phyloP scores from a whole-genome alignment of 2,888 invertebrate genomes.

The Drosophila ustulata region DNA sequence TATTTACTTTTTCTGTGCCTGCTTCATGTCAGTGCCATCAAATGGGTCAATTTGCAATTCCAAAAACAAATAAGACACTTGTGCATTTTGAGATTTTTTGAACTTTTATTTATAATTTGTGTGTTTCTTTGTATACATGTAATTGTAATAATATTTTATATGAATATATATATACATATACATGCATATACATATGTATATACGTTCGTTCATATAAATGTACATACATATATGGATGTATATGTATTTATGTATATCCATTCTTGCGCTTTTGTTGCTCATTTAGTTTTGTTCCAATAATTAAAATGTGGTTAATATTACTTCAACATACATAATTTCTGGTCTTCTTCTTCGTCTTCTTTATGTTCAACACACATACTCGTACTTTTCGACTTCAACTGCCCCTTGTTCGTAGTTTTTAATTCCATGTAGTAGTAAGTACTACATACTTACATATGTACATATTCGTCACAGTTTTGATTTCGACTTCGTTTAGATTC shows the following conservation, averaged over 20 bases:
- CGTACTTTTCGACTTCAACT: constrained; percentile 18
- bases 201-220: constrained; percentile 28
- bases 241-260: constrained; percentile 53
- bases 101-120: constrained; percentile 74
- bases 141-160: constrained; percentile 62
- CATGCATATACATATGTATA: constrained; percentile 23
- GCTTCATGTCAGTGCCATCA: too few relatives aligned
- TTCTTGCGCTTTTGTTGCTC: constrained; percentile 35
- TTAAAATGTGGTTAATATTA: constrained; percentile 55
- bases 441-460: constrained; percentile 25
- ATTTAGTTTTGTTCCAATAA: constrained; percentile 35
- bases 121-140: constrained; percentile 75
- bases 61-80: background rate
- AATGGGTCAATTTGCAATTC: too few relatives aligned
- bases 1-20: too few relatives aligned
- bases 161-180: constrained; percentile 39
- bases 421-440: constrained; percentile 23
- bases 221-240: constrained; percentile 39
- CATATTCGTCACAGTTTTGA: constrained; percentile 43
- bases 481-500: constrained; percentile 28
- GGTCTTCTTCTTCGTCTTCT: constrained; percentile 29
- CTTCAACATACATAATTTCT: constrained; percentile 55
- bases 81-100: constrained; percentile 47
- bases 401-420: constrained; percentile 24
- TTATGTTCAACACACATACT: constrained; percentile 20